phyloP scores from a whole-genome alignment of 1,140 invertebrate species.

The Zaprionus ornatus region DNA sequence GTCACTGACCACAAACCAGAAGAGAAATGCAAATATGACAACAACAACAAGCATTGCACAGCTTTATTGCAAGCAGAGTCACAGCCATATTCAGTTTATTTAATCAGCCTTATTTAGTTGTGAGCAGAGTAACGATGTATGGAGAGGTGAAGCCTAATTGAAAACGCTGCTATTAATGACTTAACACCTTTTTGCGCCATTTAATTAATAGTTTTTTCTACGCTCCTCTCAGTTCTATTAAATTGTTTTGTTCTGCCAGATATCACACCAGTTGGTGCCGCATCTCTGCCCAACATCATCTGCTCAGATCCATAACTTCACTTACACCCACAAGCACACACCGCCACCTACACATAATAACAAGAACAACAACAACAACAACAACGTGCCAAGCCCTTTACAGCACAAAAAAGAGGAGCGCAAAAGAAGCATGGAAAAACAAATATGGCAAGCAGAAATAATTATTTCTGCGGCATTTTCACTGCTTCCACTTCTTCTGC shows the following conservation, averaged over 20 bases:
- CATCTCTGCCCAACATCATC: conserved; percentile 25
- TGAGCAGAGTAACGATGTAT: too few relatives aligned
- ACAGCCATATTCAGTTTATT: not conserved
- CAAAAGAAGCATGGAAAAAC: conserved; percentile 22
- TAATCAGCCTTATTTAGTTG: not conserved
- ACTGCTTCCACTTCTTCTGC: conserved; percentile 28
- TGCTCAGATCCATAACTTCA: conserved; percentile 31
- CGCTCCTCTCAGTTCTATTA: conserved; percentile 1
- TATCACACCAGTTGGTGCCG: conserved; percentile 28
- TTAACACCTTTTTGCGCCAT: not conserved
- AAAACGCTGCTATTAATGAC: conserved; percentile 4
- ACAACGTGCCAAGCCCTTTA: conserved; percentile 41
- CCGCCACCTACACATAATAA: conserved; percentile 6
- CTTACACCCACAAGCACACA: conserved; percentile 26
- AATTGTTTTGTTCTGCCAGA: conserved; percentile 21
- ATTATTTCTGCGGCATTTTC: conserved; percentile 77
- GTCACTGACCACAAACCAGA: not conserved
- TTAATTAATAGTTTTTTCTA: not conserved
- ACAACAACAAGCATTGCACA: not conserved
- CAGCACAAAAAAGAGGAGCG: conserved; percentile 15
- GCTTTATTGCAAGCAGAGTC: not conserved
- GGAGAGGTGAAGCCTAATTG: not conserved
- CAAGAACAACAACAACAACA: not conserved
- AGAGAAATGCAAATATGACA: not conserved
- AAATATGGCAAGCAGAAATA: conserved; percentile 76